These are phyloP conservation scores for Chaitophorus viminalis DNA, from an alignment of 2,888 invertebrate genomes.

Conservation along the genomic window DNA sequence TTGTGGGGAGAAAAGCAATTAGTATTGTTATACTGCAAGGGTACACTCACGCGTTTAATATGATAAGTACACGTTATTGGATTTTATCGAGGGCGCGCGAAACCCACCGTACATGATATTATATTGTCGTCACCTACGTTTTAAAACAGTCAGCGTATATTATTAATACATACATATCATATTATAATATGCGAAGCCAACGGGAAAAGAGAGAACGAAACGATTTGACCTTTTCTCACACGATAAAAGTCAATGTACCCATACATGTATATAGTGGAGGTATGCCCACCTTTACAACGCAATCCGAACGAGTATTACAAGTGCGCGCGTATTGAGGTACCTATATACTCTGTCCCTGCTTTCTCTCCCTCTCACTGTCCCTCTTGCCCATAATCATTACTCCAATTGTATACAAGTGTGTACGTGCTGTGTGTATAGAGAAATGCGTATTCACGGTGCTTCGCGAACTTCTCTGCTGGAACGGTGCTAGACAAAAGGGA, in stretches of 20 bases:
- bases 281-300: background rate
- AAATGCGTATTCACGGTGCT: background rate
- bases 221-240: background rate
- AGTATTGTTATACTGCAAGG: too few species aligned
- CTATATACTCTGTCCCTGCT: too few species aligned
- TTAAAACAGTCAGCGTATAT: background rate
- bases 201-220: background rate
- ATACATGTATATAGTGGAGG: background rate
- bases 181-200: background rate
- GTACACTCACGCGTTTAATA: too few species aligned
- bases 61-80: background rate
- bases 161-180: conserved; percentile 1
- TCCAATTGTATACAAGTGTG: too few species aligned
- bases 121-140: background rate
- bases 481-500: conserved; percentile 25
- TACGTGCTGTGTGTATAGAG: background rate
- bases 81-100: background rate
- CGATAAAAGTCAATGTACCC: background rate
- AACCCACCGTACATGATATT: background rate
- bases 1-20: too few species aligned
- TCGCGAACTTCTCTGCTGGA: background rate
- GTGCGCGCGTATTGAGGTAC: background rate
- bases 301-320: background rate
- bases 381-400: too few species aligned
- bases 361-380: background rate